These are phyloP conservation scores for Octodon degus DNA, from an alignment of 2,113 vertebrate genomes.

Conservation along the genomic window DNA sequence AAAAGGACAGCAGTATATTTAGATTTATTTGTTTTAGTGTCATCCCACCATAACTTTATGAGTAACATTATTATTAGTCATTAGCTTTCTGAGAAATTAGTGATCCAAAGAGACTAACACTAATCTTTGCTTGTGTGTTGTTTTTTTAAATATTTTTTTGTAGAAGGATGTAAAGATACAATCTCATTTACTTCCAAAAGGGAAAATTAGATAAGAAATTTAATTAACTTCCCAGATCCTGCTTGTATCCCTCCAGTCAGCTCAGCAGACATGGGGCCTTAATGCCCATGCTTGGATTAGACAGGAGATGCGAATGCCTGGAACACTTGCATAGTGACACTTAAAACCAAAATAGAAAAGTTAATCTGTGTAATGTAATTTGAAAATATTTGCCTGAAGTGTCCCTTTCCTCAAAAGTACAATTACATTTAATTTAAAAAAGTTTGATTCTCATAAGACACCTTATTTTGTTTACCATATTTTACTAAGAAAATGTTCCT, in stretches of 20 bases:
- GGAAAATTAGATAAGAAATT: slow-evolving; percentile 57
- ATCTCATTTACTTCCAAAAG: slow-evolving; percentile 67
- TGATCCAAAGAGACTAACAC: not conserved
- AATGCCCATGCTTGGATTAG: not conserved
- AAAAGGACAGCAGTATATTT: not conserved
- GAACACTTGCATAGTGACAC: not conserved
- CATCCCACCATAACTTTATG: not conserved
- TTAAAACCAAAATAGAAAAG: slow-evolving; percentile 19
- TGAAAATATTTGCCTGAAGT: slow-evolving; percentile 3
- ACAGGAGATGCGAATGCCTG: not conserved
- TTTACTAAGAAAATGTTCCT: slow-evolving; percentile 18
- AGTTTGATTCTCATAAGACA: not conserved
- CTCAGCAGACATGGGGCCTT: not conserved
- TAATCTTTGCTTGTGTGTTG: slow-evolving; percentile 29
- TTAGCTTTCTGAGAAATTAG: not conserved
- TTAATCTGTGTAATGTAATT: slow-evolving; percentile 26
- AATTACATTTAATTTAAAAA: not conserved
- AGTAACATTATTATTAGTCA: not conserved
- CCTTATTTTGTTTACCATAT: not conserved
- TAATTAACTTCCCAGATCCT: slow-evolving; percentile 38
- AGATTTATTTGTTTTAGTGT: slow-evolving; percentile 27
- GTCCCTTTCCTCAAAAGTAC: not conserved
- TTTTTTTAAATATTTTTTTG: slow-evolving; percentile 49
- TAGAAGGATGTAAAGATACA: not conserved
- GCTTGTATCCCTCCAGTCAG: slow-evolving; percentile 42